These are phyloP conservation scores for Pristiophorus japonicus DNA, from an alignment of 2,113 vertebrate species.

Conservation along the genomic window DNA sequence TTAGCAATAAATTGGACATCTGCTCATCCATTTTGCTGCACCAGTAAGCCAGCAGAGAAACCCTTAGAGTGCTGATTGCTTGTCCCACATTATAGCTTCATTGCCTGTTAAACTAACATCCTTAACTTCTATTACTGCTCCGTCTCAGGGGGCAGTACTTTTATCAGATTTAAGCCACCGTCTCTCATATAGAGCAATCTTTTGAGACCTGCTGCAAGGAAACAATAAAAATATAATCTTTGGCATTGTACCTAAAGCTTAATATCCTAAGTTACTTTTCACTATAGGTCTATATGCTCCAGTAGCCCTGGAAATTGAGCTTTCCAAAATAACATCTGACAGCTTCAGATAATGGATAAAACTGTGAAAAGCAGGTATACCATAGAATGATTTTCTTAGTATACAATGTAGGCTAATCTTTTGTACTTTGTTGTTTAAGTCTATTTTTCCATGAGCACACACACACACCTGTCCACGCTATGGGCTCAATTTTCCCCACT, in stretches of 20 bases:
- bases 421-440: neutral
- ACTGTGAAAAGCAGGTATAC: neutral
- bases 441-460: neutral
- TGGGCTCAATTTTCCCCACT: too few relatives aligned
- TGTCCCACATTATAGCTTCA: neutral
- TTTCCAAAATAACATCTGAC: neutral
- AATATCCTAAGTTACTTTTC: neutral
- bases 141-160: too few relatives aligned
- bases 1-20: conserved; percentile 28
- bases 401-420: neutral
- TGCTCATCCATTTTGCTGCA: neutral
- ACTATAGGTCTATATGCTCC: neutral
- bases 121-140: neutral
- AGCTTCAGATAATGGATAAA: neutral
- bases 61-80: conserved; percentile 15
- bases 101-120: conserved; percentile 4
- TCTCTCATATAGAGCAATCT: neutral
- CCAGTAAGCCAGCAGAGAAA: neutral
- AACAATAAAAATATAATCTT: neutral
- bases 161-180: neutral
- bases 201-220: neutral
- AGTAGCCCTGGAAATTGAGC: neutral
- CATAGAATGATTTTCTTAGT: neutral
- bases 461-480: too few relatives aligned
- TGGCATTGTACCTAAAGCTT: neutral